Evolutionary conservation across 2,888 invertebrate species (phyloP), one percentile per base, ranked within the genome.

Genomic region (Teinopalpus imperialis): DNA sequence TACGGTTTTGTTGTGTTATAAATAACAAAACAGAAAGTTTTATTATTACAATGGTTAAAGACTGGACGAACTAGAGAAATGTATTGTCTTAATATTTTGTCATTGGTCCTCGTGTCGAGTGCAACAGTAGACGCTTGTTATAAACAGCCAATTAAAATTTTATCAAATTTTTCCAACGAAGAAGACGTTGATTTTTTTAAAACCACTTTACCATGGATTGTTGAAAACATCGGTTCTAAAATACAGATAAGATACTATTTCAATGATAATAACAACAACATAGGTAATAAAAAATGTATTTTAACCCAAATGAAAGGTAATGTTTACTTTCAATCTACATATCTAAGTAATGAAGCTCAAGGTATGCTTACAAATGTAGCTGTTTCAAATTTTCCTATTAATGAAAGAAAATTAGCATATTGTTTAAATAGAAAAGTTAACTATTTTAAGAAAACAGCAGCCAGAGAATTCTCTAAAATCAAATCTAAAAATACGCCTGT

Each of bases 191-290:
- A 46, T 6, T 69, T 69, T 44, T 68, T 66, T 36, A 53, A 52
- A 31, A 44, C 42, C 4, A 56, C 57, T 2, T 52, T 62, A 6
- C 67, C 66, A 1, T 69, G 62, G 60, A 50, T 69, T 5, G 52
- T 61, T 1, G 61, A 64, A 13, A 65, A 68, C 21, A 51, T 63
- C 10, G 67, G 63, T 2, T 36, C 49, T 2, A 42, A 58, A 9
- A 41, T 68, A 23, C 46, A 35, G 21, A 59, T 62, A 1, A 49
- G 52, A 6, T 67, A 56, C 39, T 45, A 56, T 29, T 66, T 67
- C 30, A 59, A 56, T 26, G 54, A 60, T 24, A 52, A 51, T 37
- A 58, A 49, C 3, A 46, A 54, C 16, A 48, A 43, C 8, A 53
- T 56, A 7, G 59, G 54, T 3, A 49, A 43, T 9, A 53, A 54